Conservation (phyloP, 2,888 invertebrate species). For the Sceliomorpha sp. region DNA sequence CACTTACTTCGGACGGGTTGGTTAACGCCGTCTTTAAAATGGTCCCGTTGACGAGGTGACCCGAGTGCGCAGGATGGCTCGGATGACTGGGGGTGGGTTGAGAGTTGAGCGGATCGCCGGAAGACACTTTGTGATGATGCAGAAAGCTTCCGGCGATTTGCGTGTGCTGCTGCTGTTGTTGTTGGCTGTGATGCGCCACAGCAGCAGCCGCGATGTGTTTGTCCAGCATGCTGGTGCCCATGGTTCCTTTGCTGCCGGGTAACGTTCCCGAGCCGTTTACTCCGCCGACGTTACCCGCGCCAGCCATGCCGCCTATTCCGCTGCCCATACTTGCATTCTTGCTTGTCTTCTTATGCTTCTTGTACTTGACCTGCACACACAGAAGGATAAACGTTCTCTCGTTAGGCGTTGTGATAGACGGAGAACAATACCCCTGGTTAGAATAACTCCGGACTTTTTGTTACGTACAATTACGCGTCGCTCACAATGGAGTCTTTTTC, state of each 20-base stretch:
- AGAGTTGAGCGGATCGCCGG: constrained; percentile 74
- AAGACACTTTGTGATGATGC: constrained; percentile 78
- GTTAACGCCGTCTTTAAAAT: constrained; percentile 97
- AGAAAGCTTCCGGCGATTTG: constrained; percentile 75
- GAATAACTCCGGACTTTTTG: too few species aligned
- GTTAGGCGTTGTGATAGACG: too few species aligned
- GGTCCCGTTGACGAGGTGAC: constrained; percentile 93
- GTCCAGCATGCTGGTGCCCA: constrained; percentile 75
- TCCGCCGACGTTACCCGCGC: constrained; percentile 77
- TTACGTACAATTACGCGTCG: too few species aligned
- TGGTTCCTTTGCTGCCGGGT: constrained; percentile 69
- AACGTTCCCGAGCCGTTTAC: constrained; percentile 76
- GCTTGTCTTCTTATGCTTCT: constrained; percentile 95
- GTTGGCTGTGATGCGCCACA: constrained; percentile 78
- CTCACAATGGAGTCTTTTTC: too few species aligned
- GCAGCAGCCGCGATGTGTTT: constrained; percentile 80
- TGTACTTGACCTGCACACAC: constrained; percentile 90
- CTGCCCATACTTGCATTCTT: constrained; percentile 81
- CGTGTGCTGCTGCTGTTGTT: constrained; percentile 75
- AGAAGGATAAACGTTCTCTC: neutral
- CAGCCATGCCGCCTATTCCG: constrained; percentile 73
- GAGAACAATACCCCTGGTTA: too few species aligned
- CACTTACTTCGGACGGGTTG: constrained; percentile 92
- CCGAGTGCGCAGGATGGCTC: constrained; percentile 82
- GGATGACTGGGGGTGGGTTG: constrained; percentile 76